Base-by-base conservation (phyloP, 2,113 vertebrate species). In the Eidolon helvum region DNA sequence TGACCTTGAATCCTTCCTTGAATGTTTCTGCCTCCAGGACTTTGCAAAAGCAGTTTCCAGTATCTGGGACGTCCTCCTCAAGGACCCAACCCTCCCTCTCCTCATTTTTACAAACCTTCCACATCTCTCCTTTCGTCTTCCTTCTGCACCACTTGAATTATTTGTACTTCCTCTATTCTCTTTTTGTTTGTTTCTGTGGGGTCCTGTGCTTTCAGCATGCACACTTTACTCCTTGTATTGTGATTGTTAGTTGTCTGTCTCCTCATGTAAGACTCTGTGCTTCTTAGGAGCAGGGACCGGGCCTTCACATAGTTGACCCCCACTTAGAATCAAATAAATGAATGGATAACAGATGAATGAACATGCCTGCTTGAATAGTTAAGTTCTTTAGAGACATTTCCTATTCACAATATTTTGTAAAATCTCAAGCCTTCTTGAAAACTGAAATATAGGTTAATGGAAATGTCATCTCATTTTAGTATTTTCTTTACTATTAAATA, bases 391-490 rank as follows among this genome's bases (percentile, higher is more conserved):
- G 40, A 91, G 85, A 91, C 63, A 75, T 94, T 93, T 96, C 38
- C 72, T 66, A 69, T 85, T 97, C 82, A 65, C 18, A 0, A 45
- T 94, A 85, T 82, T 96, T 93, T 80, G 74, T 40, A 66, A 90
- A 90, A 94, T 93, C 92, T 92, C 24, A 53, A 66, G 59, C 19
- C 38, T 96, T 96, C 90, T 88, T 94, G 43, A 83, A 94, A 97
- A 97, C 45, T 75, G 66, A 90, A 97, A 94, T 96, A 65, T 86
- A 94, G 92, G 92, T 96, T 97, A 97, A 97, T 97, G 80, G 72
- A 91, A 96, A 80, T 97, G 88, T 96, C 97, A 93, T 48, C 95
- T 92, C 80, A 63, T 95, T 82, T 97, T 96, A 45, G 53, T 95
- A 55, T 45, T 89, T 50, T 53, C 24, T 59, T 87, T 86, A 57